Evolutionary conservation across 2,113 vertebrate species (phyloP), one percentile per base, ranked within the genome.

Genomic region (Diphyllodes magnificus): DNA sequence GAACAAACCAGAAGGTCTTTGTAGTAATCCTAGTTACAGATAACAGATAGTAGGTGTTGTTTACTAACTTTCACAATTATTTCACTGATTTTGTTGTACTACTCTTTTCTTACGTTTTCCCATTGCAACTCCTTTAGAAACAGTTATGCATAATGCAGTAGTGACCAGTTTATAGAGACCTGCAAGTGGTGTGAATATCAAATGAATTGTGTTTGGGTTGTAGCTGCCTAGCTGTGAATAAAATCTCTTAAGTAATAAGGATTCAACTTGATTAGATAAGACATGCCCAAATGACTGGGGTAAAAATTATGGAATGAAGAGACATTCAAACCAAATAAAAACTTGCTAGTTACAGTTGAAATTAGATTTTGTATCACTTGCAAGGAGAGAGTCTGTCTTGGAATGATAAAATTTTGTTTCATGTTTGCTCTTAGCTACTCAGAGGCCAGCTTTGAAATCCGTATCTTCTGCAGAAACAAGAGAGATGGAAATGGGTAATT

Each of bases 351-450:
- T 70, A 39, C 15, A 54, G 27, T 22, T 77, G 66, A 78, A 90
- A 60, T 49, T 27, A 54, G 15, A 51, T 72, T 83, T 91, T 76
- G 14, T 49, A 64, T 60, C 23, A 28, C 16, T 75, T 90, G 24
- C 16, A 45, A 73, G 8, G 35, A 31, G 5, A 31, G 7, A 35
- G 5, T 71, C 24, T 68, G 11, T 42, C 39, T 59, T 7, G 35
- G 31, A 83, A 63, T 49, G 22, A 63, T 37, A 37, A 63, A 63
- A 27, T 33, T 24, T 61, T 61, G 17, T 69, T 33, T 75, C 68
- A 5, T 84, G 20, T 93, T 95, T 96, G 49, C 25, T 84, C 61
- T 96, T 95, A 96, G 93, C 80, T 90, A 95, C 80, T 83, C 65
- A 64, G 82, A 95, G 57, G 64, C 92, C 94, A 56, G 15, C 65